A percentile compares a stretch with the other conserved stretches of the same genome.
These are phyloP conservation scores for Cheilosia urbana DNA, from an alignment of 2,888 invertebrate species.

Conservation along the genomic window DNA sequence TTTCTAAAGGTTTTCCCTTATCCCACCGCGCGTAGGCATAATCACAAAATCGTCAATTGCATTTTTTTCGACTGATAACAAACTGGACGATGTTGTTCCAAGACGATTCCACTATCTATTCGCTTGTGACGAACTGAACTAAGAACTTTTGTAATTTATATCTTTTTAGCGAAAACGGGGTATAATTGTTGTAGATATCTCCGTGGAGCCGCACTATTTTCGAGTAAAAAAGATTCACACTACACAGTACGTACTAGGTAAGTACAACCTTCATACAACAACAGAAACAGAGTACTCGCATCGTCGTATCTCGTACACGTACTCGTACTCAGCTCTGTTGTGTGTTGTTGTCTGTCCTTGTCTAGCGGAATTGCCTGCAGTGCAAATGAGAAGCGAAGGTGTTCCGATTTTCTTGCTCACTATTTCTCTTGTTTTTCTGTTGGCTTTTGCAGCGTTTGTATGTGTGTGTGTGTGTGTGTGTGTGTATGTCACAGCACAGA, in stretches of 20 bases:
- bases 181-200: constrained; percentile 34
- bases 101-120: constrained; percentile 2
- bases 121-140: constrained; percentile 14
- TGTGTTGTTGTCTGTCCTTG: constrained; percentile 39
- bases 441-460: constrained; percentile 14
- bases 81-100: background rate
- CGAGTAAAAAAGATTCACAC: constrained; percentile 55
- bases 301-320: too few species aligned
- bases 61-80: constrained; percentile 14
- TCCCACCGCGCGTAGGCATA: too few species aligned
- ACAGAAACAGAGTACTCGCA: constrained; percentile 2
- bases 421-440: constrained; percentile 1
- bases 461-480: background rate
- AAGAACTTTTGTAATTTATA: background rate
- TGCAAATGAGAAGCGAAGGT: constrained; percentile 47
- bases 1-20: constrained; percentile 51
- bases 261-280: constrained; percentile 31
- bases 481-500: constrained; percentile 31
- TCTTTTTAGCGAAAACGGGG: background rate
- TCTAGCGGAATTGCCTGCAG: constrained; percentile 59
- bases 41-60: background rate
- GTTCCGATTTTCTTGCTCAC: constrained; percentile 4
- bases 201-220: constrained; percentile 34
- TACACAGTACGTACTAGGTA: constrained; percentile 29
- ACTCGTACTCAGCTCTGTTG: constrained; percentile 8